phyloP scores from a whole-genome alignment of 1,140 invertebrate genomes.

The Zophobas atratus region DNA sequence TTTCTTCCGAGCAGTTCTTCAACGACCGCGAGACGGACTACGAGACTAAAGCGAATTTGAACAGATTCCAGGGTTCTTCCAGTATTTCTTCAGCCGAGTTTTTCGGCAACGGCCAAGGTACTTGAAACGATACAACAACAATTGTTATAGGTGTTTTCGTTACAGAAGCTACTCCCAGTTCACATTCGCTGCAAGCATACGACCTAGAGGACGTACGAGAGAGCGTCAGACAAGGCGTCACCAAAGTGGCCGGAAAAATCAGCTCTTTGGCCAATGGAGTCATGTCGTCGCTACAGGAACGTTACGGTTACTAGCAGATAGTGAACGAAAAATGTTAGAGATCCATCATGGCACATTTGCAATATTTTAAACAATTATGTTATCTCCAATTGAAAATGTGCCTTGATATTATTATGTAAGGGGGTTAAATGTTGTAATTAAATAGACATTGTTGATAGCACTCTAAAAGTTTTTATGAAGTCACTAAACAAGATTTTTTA shows the following conservation, averaged over 20 bases:
- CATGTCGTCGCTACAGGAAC: constrained; percentile 88
- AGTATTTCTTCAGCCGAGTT: constrained; percentile 97
- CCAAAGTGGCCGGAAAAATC: constrained; percentile 94
- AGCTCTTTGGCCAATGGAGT: constrained; percentile 95
- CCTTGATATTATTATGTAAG: constrained; percentile 46
- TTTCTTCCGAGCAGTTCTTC: constrained; percentile 98
- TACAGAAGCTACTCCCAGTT: constrained; percentile 4
- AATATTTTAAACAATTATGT: constrained; percentile 51
- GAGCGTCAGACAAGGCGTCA: constrained; percentile 95
- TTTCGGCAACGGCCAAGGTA: constrained; percentile 80
- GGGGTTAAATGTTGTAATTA: constrained; percentile 37
- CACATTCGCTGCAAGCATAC: constrained; percentile 71
- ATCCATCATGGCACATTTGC: constrained; percentile 48
- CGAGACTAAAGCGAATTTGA: constrained; percentile 73
- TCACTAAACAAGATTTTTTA: constrained; percentile 40
- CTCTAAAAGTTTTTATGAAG: constrained; percentile 22
- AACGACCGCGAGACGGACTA: constrained; percentile 78
- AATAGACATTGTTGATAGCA: constrained; percentile 21
- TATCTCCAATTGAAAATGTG: constrained; percentile 49
- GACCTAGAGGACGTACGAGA: constrained; percentile 96
- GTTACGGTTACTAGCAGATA: constrained; percentile 63
- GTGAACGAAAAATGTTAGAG: constrained; percentile 23
- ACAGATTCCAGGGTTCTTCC: constrained; percentile 88
- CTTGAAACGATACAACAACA: constrained; percentile 19
- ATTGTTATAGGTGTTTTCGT: constrained; percentile 25